Conservation (phyloP, 2,113 vertebrate species). For the Plotosus lineatus region DNA sequence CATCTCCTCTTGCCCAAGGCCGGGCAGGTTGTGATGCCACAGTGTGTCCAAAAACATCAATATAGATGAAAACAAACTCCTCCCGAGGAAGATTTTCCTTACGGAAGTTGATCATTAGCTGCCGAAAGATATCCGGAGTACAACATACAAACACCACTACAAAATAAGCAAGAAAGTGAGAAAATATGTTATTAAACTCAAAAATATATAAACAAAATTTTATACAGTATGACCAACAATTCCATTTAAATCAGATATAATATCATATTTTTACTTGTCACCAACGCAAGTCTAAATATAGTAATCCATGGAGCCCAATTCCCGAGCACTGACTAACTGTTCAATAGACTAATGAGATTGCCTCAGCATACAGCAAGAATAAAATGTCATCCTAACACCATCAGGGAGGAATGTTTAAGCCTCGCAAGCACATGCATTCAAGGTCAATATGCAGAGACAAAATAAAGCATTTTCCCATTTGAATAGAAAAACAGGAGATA, state of each 20-base stretch:
- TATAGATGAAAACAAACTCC: slow-evolving; percentile 88
- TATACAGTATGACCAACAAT: neutral
- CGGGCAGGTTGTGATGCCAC: slow-evolving; percentile 64
- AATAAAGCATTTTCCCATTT: neutral
- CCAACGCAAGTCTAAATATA: slow-evolving; percentile 7
- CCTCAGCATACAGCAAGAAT: slow-evolving; percentile 24
- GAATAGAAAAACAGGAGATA: neutral
- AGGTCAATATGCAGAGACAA: neutral
- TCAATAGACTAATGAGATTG: slow-evolving; percentile 48
- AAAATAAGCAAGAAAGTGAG: neutral
- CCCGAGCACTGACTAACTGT: slow-evolving; percentile 27
- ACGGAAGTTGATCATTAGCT: slow-evolving; percentile 81
- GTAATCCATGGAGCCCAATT: slow-evolving; percentile 10
- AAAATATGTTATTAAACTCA: neutral
- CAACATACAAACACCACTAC: slow-evolving; percentile 91
- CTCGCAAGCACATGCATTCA: neutral
- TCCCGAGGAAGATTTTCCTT: slow-evolving; percentile 72
- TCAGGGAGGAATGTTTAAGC: slow-evolving; percentile 1
- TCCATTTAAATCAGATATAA: neutral
- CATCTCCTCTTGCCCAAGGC: slow-evolving; percentile 83
- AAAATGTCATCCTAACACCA: slow-evolving; percentile 13
- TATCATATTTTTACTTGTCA: neutral
- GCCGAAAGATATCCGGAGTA: slow-evolving; percentile 78
- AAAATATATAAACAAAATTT: neutral
- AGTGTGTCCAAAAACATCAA: slow-evolving; percentile 85